Conservation (phyloP, 2,888 invertebrate genomes). For the Philereme vetulata region DNA sequence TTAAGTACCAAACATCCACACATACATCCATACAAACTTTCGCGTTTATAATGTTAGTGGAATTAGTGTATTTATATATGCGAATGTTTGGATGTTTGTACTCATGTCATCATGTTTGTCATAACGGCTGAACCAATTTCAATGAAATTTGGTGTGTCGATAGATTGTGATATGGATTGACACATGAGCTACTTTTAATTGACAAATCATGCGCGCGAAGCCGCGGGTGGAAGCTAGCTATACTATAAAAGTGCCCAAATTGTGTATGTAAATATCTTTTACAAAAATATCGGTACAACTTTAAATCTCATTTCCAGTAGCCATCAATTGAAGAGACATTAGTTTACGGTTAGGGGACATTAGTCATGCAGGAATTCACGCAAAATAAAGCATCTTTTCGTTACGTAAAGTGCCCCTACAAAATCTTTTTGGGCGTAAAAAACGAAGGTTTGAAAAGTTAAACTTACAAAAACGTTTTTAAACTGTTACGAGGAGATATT, state of each 20-base stretch:
- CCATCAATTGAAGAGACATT: conserved; percentile 52
- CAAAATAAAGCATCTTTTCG: conserved; percentile 45
- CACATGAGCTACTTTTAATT: too few species aligned
- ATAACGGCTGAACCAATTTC: too few species aligned
- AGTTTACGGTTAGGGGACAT: conserved; percentile 46
- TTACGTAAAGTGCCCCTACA: conserved; percentile 52
- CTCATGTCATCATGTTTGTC: too few species aligned
- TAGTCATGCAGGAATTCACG: conserved; percentile 48
- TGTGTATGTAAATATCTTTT: background rate
- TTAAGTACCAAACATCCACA: too few species aligned
- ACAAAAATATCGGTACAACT: background rate
- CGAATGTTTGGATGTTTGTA: too few species aligned
- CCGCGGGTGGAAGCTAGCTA: too few species aligned
- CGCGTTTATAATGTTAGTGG: too few species aligned
- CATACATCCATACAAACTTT: too few species aligned
- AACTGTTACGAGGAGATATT: conserved; percentile 67
- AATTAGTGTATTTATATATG: background rate
- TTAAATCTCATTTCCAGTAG: conserved; percentile 38
- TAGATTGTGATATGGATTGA: too few species aligned
- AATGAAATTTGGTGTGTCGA: too few species aligned
- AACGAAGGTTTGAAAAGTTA: conserved; percentile 61
- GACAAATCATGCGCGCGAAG: too few species aligned
- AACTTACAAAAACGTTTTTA: conserved; percentile 67
- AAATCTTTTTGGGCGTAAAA: conserved; percentile 62
- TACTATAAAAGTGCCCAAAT: background rate